Evolutionary conservation across 1,140 invertebrate genomes (phyloP).

Genomic region (Harlomillsia oculata): DNA sequence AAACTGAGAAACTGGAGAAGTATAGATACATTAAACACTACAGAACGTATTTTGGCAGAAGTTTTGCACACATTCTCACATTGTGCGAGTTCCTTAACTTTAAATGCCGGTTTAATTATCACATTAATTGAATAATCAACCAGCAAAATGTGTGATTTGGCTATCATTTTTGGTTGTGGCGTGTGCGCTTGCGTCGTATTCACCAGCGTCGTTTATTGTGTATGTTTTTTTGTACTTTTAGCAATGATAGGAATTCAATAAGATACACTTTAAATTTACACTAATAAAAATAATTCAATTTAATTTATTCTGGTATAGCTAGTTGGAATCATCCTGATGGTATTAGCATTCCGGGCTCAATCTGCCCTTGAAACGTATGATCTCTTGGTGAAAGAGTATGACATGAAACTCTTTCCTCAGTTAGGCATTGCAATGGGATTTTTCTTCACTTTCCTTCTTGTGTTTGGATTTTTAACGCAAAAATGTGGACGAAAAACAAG

Average conservation of each 20-base stretch:
- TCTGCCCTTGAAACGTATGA: background rate
- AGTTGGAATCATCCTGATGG: conserved; percentile 9
- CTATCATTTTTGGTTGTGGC: background rate
- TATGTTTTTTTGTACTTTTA: background rate
- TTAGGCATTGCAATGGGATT: conserved; percentile 9
- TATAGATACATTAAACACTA: too few relatives aligned
- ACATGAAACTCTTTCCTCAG: background rate
- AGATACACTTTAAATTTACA: background rate
- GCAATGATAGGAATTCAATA: background rate
- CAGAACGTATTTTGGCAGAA: too few relatives aligned
- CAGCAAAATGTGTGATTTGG: conserved; percentile 4
- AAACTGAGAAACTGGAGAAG: too few relatives aligned
- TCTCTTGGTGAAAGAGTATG: background rate
- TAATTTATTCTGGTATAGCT: too few relatives aligned
- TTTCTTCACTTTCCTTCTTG: background rate
- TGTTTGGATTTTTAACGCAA: background rate
- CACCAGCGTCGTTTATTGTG: background rate
- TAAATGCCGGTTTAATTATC: too few relatives aligned
- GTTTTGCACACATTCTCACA: too few relatives aligned
- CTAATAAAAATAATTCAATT: background rate
- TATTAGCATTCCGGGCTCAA: background rate
- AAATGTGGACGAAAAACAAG: background rate
- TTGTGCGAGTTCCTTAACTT: too few relatives aligned
- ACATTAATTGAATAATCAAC: too few relatives aligned
- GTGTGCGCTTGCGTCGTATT: conserved; percentile 9